Conservation (phyloP, 2,797 vertebrate species). For the Podarcis lilfordi region DNA sequence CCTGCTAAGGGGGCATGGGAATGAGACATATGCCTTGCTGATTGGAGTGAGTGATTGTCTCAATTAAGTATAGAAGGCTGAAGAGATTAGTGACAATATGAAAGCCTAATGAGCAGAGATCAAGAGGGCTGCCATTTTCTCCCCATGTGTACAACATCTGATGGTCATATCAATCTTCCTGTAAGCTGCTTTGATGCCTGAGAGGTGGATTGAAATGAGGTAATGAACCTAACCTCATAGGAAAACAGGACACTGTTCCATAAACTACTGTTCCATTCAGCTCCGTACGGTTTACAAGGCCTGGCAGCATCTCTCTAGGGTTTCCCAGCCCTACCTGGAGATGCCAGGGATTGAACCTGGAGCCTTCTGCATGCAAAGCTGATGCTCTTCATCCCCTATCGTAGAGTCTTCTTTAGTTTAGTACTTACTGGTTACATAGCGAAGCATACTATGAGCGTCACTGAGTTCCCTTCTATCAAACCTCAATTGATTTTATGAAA, state of each 20-base stretch:
- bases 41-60: constrained; percentile 20
- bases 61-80: neutral
- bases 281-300: no score
- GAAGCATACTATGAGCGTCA: neutral
- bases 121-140: constrained; percentile 14
- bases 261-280: no score
- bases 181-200: constrained; percentile 18
- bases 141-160: neutral
- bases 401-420: neutral
- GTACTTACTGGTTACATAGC: neutral
- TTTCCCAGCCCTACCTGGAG: no score
- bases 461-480: neutral
- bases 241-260: no score
- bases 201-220: neutral
- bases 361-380: no score
- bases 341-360: no score
- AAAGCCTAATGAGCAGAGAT: constrained; percentile 30
- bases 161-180: constrained; percentile 13
- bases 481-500: neutral
- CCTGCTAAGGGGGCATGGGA: neutral
- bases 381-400: no score
- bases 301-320: no score
- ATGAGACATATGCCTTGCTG: neutral
- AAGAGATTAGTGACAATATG: constrained; percentile 28
- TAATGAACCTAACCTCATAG: neutral